A percentile compares a stretch with the other conserved stretches of the same genome.
phyloP scores from a whole-genome alignment of 2,113 vertebrate species.

The Mesoclemmys tuberculata region DNA sequence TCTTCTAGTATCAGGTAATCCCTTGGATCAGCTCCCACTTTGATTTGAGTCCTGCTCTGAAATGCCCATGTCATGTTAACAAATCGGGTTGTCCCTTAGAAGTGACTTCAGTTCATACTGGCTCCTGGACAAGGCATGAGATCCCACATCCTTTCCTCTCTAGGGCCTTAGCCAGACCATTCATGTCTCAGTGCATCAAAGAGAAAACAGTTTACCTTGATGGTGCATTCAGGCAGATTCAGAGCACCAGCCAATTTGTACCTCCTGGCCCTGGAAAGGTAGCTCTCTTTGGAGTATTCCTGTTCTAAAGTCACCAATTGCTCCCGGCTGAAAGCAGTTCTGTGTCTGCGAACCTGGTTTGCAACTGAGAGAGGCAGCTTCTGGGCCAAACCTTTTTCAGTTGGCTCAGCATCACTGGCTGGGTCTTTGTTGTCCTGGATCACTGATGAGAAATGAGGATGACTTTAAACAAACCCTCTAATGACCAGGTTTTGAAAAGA shows the following conservation, averaged over 20 bases:
- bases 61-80: not conserved
- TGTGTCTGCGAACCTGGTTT: slow-evolving; percentile 74
- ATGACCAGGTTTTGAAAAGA: too few species aligned
- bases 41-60: not conserved
- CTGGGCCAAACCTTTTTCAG: slow-evolving; percentile 16
- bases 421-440: slow-evolving; percentile 51
- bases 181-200: not conserved
- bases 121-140: not conserved
- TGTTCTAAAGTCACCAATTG: slow-evolving; percentile 75
- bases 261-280: slow-evolving; percentile 74
- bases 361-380: slow-evolving; percentile 40
- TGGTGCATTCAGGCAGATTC: slow-evolving; percentile 73
- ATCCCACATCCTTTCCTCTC: too few species aligned
- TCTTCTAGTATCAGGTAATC: not conserved
- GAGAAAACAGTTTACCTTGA: slow-evolving; percentile 45
- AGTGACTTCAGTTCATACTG: not conserved
- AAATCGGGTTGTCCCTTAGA: not conserved
- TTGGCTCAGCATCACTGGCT: slow-evolving; percentile 25
- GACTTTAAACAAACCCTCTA: not conserved
- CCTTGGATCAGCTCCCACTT: not conserved
- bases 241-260: slow-evolving; percentile 76
- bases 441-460: slow-evolving; percentile 15
- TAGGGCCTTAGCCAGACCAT: not conserved
- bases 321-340: slow-evolving; percentile 75
- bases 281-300: slow-evolving; percentile 76